phyloP scores from a whole-genome alignment of 1,140 invertebrate species.

The Phthorimaea operculella region DNA sequence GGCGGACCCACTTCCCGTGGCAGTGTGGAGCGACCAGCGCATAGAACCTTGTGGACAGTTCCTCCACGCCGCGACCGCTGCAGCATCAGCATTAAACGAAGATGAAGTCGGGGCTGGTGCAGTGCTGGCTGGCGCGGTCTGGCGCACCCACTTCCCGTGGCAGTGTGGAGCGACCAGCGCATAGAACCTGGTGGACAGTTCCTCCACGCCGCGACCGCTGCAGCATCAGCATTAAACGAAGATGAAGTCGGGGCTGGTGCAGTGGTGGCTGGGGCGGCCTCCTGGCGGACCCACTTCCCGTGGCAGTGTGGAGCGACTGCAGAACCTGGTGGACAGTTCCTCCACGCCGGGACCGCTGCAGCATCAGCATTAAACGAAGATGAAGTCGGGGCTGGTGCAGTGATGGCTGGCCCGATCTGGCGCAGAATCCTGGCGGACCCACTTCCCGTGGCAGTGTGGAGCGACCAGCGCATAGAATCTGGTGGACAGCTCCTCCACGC shows the following conservation, averaged over 20 bases:
- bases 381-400: conserved; percentile 72
- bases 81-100: conserved; percentile 67
- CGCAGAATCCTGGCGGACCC: conserved; percentile 75
- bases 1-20: conserved; percentile 85
- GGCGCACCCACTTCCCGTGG: conserved; percentile 83
- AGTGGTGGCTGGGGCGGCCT: conserved; percentile 68
- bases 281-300: conserved; percentile 83
- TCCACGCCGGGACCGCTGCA: no score
- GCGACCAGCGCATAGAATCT: conserved; percentile 81
- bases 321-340: not conserved
- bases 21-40: conserved; percentile 76
- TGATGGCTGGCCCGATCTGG: conserved; percentile 68
- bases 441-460: conserved; percentile 85
- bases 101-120: conserved; percentile 73
- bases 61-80: no score
- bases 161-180: conserved; percentile 81
- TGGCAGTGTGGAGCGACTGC: conserved; percentile 75
- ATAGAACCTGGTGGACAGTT: conserved; percentile 79
- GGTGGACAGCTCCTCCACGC: conserved; percentile 76
- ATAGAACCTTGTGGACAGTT: not conserved
- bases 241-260: conserved; percentile 72
- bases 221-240: no score
- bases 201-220: conserved; percentile 79
- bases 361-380: conserved; percentile 69
- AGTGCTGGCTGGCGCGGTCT: conserved; percentile 69